These are phyloP conservation scores for Capreolus pygargus DNA, from an alignment of 2,113 vertebrate genomes.

Conservation along the genomic window DNA sequence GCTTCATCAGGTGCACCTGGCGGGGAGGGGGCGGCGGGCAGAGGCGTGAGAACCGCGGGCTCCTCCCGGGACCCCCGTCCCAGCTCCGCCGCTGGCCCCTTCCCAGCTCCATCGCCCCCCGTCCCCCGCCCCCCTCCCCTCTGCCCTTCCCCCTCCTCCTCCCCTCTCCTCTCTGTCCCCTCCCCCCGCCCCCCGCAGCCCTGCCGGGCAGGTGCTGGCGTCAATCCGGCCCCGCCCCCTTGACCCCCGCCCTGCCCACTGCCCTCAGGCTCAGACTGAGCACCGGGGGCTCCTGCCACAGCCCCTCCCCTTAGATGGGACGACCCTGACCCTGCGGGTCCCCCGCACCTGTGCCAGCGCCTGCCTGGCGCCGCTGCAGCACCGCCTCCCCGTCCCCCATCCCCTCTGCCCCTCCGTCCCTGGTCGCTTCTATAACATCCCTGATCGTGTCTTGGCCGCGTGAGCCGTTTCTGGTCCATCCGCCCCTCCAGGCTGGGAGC, in stretches of 20 bases:
- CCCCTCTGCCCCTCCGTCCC: not conserved
- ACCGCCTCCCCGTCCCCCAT: rapidly evolving
- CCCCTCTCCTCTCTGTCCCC: no score
- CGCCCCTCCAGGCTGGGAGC: not conserved
- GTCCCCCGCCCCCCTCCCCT: not conserved
- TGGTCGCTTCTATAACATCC: not conserved
- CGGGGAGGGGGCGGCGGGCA: not conserved
- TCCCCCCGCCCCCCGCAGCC: not conserved
- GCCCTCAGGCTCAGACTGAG: not conserved
- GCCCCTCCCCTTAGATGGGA: not conserved
- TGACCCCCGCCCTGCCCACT: not conserved
- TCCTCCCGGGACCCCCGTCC: not conserved
- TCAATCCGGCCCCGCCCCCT: not conserved
- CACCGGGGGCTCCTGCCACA: not conserved
- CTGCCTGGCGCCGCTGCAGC: not conserved
- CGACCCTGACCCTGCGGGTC: not conserved
- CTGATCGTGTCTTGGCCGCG: not conserved
- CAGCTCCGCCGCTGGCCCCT: not conserved
- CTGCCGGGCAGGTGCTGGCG: not conserved
- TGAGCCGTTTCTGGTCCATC: not conserved
- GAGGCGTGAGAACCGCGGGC: not conserved
- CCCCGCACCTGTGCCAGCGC: not conserved
- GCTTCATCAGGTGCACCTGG: slow-evolving; percentile 94
- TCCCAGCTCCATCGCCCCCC: not conserved
- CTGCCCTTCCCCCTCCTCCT: not conserved